Evolutionary conservation across 2,888 invertebrate species (phyloP), one percentile per base, ranked within the genome.

Genomic region (Amiota communis): DNA sequence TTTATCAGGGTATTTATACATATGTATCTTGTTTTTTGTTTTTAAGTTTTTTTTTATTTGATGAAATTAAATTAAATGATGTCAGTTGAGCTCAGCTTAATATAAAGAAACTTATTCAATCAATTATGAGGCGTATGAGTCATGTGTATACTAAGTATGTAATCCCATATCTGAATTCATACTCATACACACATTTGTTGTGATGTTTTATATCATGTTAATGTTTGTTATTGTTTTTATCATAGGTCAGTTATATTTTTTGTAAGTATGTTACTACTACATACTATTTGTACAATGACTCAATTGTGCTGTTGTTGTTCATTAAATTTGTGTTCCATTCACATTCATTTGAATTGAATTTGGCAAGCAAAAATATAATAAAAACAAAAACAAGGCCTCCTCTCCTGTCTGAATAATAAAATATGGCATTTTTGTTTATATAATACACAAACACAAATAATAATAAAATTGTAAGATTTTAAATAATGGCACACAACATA

Each of bases 201-300:
- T 59, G 10, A 59, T 20, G 20, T 17, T 20, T 59, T 59, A 57
- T 57, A 20, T 20, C 6, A 12, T 46, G 8, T 46, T n/a, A 15
- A n/a, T 23, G 23, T 23, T 23, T 23, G n/a, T n/a, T 11, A 49
- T 15, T 17, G 12, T 65, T 47, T 65, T 65, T 65, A 65, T 17
- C 65, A 65, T 65, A 65, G 65, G 65, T 65, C 65, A 65, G 65
- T 65, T 59, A 20, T 59, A 23, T 59, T 47, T 65, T 59, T 15
- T 59, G 20, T 59, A 65, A 47, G 49, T 65, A 49, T 49, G 65
- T 17, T 20, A n/a, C 13, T 17, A 20, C 4, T 59, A 6, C 3
- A 36, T 36, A 36, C 8, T 36, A 36, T 36, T 36, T 36, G 4
- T 36, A 36, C 36, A 36, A 36, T 36, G 23, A 36, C 36, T 36